Evolutionary conservation across 2,797 vertebrate genomes (phyloP), one percentile per base, ranked within the genome.

Genomic region (Vespertilio murinus): DNA sequence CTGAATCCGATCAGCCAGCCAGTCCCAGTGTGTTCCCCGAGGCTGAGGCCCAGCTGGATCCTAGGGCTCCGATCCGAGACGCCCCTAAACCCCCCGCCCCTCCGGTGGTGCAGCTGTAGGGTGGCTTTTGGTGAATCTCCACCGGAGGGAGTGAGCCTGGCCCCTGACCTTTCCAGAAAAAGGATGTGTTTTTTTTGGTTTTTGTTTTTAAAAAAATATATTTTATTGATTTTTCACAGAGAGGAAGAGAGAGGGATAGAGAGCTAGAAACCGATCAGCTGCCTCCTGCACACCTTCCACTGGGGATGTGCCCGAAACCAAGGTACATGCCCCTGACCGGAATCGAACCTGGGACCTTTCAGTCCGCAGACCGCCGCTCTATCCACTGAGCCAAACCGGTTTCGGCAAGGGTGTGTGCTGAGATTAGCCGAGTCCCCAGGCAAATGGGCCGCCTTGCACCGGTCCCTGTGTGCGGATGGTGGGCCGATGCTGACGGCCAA

Each of bases 21-120:
- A 45, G 18, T 30, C 82, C 28, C 2, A 8, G 40, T 40, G 40
- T 40, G 40, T 40, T 40, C 40, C 40, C 40, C 40, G 4, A 6
- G 16, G 85, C 88, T 70, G 78, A 85, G 85, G 85, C 42, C 20
- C 13, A 83, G 65, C 71, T 93, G 80, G 65, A 38, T 75, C 78
- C n/a, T 12, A 40, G 1, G 7, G 35, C 25, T 88, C 70, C 1
- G 0, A 3, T 88, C 70, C 1, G 0, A 3, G 33, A 64, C 30
- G 20, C 65, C 59, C 33, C 11, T 47, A 0, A 38, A 64, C n/a
- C 83, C 40, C 54, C 14, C 8, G 20, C 59, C 69, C 78, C 47
- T 81, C 79, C 22, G n/a, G n/a, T n/a, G 25, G 59, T 20, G n/a
- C 4, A n/a, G 17, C 12, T 73, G 22, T 9, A 54, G 54, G 45